These are phyloP conservation scores for Phataginus tricuspis DNA, from an alignment of 2,797 vertebrate genomes.

Conservation along the genomic window DNA sequence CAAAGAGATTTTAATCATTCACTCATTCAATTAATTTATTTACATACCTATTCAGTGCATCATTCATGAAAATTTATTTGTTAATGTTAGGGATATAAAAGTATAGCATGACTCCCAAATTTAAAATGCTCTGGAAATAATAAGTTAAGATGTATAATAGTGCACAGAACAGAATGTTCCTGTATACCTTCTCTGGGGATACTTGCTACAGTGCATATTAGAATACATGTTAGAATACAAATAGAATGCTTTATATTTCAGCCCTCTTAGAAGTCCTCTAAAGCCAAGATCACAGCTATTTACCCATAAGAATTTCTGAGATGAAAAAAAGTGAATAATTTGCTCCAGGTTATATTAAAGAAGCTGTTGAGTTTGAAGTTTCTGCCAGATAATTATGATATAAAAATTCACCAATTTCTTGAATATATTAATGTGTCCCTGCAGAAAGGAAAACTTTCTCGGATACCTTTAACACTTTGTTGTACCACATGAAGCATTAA, in stretches of 20 bases:
- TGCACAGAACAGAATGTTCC: background rate
- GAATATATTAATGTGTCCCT: background rate
- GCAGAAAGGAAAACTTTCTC: background rate
- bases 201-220: too few species aligned
- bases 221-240: background rate
- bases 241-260: background rate
- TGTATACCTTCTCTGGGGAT: background rate
- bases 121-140: background rate
- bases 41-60: background rate
- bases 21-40: background rate
- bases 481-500: background rate
- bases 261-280: background rate
- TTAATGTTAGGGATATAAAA: background rate
- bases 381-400: background rate
- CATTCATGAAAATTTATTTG: background rate
- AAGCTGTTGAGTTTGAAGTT: background rate
- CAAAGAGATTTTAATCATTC: background rate
- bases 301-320: background rate
- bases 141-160: background rate
- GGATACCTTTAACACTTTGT: background rate
- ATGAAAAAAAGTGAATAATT: background rate
- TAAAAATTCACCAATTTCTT: background rate
- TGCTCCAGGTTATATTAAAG: background rate
- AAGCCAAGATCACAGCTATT: background rate
- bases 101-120: background rate